A percentile compares a stretch with the other conserved stretches of the same genome.
phyloP scores from a whole-genome alignment of 2,113 vertebrate species.

The Perca fluviatilis region DNA sequence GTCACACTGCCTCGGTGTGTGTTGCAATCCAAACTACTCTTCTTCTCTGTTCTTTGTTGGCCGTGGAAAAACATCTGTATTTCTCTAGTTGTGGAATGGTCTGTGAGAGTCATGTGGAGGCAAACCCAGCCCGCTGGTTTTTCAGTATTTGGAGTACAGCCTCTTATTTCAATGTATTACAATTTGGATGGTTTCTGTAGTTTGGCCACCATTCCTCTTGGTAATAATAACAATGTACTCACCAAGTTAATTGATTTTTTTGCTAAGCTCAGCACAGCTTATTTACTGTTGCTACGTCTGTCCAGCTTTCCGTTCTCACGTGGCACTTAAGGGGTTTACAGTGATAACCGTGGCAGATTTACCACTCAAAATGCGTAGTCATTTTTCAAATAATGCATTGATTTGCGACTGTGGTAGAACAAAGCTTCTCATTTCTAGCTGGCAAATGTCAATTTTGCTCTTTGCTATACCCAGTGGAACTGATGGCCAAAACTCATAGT shows the following conservation, averaged over 20 bases:
- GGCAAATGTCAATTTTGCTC: neutral
- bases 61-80: too few relatives aligned
- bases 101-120: too few relatives aligned
- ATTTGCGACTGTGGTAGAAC: neutral
- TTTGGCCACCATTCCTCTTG: neutral
- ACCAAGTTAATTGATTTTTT: neutral
- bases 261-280: neutral
- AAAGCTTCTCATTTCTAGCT: neutral
- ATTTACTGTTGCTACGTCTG: too few relatives aligned
- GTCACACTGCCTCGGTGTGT: neutral
- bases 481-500: neutral
- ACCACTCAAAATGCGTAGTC: neutral
- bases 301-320: neutral
- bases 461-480: neutral
- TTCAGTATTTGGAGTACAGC: too few relatives aligned
- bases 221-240: neutral
- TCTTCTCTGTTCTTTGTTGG: too few relatives aligned
- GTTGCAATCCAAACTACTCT: neutral
- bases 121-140: too few relatives aligned
- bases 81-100: too few relatives aligned
- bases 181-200: neutral
- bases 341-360: neutral
- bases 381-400: neutral
- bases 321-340: neutral
- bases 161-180: too few relatives aligned